phyloP scores from a whole-genome alignment of 92 coral and sea anemone genomes.

The Micromussa lordhowensis region DNA sequence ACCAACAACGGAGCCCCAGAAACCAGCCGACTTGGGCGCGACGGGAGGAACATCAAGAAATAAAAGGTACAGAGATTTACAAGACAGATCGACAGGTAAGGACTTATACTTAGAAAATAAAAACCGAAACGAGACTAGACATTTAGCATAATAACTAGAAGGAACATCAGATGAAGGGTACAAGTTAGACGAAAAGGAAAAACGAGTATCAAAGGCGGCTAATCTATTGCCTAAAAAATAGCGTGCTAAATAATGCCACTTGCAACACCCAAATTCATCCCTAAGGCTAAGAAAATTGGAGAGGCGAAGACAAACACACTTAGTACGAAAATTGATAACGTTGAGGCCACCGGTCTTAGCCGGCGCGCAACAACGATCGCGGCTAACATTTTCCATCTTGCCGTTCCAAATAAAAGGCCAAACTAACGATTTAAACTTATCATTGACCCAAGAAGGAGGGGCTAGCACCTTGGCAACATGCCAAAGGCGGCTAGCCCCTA shows the following conservation, averaged over 20 bases:
- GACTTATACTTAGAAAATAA: no score
- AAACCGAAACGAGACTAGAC: no score
- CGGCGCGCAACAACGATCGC: no score
- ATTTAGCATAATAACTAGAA: background rate
- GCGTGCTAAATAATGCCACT: conserved; percentile 2
- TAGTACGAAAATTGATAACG: no score
- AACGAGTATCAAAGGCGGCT: background rate
- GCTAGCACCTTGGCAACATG: no score
- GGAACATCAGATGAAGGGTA: background rate
- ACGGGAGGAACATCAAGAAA: background rate
- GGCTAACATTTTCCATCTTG: no score
- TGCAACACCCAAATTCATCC: background rate
- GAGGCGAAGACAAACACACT: no score
- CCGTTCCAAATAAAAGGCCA: no score
- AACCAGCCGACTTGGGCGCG: background rate
- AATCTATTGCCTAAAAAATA: conserved; percentile 23
- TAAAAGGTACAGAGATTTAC: background rate
- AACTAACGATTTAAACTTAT: no score
- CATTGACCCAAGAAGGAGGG: no score
- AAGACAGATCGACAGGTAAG: background rate
- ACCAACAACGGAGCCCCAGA: conserved; percentile 6
- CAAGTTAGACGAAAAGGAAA: background rate
- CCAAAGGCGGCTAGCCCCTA: no score
- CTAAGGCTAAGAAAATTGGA: background rate
- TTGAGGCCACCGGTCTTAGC: no score